Base-by-base conservation (phyloP, 2,113 vertebrate genomes). In the Odocoileus hemionus region DNA sequence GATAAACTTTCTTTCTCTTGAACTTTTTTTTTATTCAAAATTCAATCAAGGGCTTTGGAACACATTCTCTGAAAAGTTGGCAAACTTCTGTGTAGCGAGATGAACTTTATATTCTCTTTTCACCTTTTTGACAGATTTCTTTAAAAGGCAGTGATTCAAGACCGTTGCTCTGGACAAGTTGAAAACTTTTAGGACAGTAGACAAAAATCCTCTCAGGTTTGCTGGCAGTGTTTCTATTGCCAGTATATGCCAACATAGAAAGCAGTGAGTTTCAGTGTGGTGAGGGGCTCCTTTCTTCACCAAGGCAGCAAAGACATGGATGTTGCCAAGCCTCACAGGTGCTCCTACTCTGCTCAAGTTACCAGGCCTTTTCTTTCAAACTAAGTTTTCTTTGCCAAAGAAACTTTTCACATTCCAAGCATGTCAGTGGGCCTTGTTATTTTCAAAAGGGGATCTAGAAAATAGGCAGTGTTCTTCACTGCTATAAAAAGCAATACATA, bases 151-250 rank as follows among this genome's bases (percentile, higher is more conserved):
- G 33, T 90, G 43, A 85, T 88, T 96, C 78, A 82, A 91, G 58
- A 80, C 14, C 17, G 61, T 86, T 47, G 50, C 79, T 97, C 58
- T 93, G 39, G 43, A 80, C n/a, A 55, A 93, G 61, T 57, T 86
- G 55, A 95, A 13, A 95, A 79, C 57, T 61, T 82, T 96, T 64
- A 90, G 80, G 80, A 92, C 52, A 88, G 61, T 55, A 96, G 94
- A 84, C 43, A 89, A 43, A 91, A 80, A 76, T 90, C n/a, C 17
- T 70, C 43, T 88, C 5, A 78, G 67, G 26, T 58, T 85, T 55
- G 0, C 54, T 94, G 90, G 76, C 87, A 94, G 33, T 12, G 21
- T 82, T 76, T 55, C 80, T 36, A 19, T 36, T 33, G 25, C 33
- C 50, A 57, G 50, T 28, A 1, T 19, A 39, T 82, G 82, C 76